Percentiles rank a stretch among this genome's conserved stretches.
Evolutionary conservation across 2,797 vertebrate species (phyloP).

Genomic region (Tachyglossus aculeatus): DNA sequence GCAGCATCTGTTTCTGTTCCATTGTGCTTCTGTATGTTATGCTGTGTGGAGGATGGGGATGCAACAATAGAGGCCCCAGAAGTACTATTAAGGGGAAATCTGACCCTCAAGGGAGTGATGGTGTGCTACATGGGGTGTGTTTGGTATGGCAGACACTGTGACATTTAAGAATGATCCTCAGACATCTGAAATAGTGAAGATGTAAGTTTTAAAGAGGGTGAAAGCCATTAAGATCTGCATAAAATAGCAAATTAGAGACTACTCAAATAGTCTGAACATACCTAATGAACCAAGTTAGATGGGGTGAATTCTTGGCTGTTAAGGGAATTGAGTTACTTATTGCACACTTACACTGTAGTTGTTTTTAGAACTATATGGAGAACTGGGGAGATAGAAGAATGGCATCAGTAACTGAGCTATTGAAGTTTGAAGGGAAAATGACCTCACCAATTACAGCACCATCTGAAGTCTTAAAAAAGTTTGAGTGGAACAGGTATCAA

Average conservation of each 20-base stretch:
- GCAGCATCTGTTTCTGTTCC: no score
- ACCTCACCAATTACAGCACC: slow-evolving; percentile 18
- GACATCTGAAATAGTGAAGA: neutral
- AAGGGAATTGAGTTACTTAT: slow-evolving; percentile 9
- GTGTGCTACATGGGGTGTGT: neutral
- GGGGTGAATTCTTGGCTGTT: slow-evolving; percentile 9
- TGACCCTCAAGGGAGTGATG: no score
- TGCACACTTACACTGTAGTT: neutral
- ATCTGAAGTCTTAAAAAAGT: slow-evolving; percentile 7
- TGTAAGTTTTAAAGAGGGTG: neutral
- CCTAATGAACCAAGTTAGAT: slow-evolving; percentile 3
- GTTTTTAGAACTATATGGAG: slow-evolving; percentile 29
- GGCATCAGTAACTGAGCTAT: neutral
- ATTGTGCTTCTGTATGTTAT: no score
- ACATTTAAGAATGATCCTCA: neutral
- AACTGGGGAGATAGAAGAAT: neutral
- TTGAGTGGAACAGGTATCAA: slow-evolving; percentile 3
- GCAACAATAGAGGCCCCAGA: no score
- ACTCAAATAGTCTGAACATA: neutral
- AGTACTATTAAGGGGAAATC: no score
- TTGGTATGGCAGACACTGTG: neutral
- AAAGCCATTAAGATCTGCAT: no score
- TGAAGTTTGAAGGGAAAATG: neutral
- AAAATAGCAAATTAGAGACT: slow-evolving; percentile 4
- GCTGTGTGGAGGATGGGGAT: no score